These are phyloP conservation scores for Miichthys miiuy DNA, from an alignment of 2,797 vertebrate genomes.

Conservation along the genomic window DNA sequence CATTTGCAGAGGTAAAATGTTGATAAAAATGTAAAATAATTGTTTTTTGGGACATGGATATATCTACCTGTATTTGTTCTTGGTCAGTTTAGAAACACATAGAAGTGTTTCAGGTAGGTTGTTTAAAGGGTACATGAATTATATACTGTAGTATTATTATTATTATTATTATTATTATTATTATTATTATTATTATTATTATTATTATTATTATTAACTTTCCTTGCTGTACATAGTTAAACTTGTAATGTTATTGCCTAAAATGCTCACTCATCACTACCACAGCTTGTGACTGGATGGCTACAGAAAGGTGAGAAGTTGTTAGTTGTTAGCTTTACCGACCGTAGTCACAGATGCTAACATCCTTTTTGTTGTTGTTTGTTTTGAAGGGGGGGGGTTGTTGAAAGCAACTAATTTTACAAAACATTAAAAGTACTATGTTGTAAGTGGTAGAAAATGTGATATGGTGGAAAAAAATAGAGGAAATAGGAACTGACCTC, in stretches of 20 bases:
- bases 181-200: no score
- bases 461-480: not conserved
- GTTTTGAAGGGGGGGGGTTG: no score
- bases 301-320: not conserved
- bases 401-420: not conserved
- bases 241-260: not conserved
- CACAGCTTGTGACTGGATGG: not conserved
- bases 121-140: no score
- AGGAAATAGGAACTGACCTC: conserved; percentile 86
- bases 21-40: no score
- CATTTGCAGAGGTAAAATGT: no score
- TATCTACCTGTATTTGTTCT: not conserved
- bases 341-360: not conserved
- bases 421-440: not conserved
- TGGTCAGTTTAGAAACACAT: no score
- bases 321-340: not conserved
- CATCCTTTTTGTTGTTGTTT: not conserved
- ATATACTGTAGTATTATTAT: no score
- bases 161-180: no score
- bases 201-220: no score
- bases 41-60: no score
- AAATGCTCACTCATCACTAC: not conserved
- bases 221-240: no score
- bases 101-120: no score
- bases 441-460: not conserved